Percentiles rank a stretch among this genome's conserved stretches.
These are phyloP conservation scores for Eristalinus sepulchralis DNA, from an alignment of 2,888 invertebrate species.

Conservation along the genomic window DNA sequence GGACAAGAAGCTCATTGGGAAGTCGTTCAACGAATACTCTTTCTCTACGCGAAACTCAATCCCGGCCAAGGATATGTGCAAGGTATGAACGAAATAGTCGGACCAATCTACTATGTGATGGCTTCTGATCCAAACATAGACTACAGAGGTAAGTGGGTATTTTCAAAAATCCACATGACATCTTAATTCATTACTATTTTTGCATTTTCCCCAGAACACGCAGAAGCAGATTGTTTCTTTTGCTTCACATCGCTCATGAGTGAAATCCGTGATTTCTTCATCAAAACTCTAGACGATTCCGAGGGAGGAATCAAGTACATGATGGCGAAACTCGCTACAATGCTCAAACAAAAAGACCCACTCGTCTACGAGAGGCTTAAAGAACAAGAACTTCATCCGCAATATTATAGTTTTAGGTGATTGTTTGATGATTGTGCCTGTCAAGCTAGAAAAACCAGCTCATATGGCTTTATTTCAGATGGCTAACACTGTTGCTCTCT, in stretches of 20 bases:
- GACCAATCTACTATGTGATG: conserved; percentile 98
- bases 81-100: conserved; percentile 99
- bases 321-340: conserved; percentile 91
- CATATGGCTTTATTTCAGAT: conserved; percentile 81
- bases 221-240: conserved; percentile 98
- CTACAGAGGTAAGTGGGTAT: conserved; percentile 86
- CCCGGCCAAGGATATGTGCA: conserved; percentile 98
- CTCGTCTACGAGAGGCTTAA: conserved; percentile 89
- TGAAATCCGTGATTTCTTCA: conserved; percentile 98
- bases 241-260: conserved; percentile 99
- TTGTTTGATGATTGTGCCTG: conserved; percentile 83
- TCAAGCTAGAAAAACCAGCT: background rate
- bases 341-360: conserved; percentile 89
- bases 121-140: conserved; percentile 92
- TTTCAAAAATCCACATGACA: background rate
- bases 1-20: conserved; percentile 99
- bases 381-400: conserved; percentile 93
- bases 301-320: conserved; percentile 94
- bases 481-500: conserved; percentile 96
- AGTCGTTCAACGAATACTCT: conserved; percentile 97
- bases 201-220: conserved; percentile 85
- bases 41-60: conserved; percentile 98
- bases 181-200: background rate
- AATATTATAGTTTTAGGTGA: conserved; percentile 96
- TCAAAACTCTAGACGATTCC: conserved; percentile 96